Conservation (phyloP, 1,140 invertebrate genomes). For the Dreissena polymorpha region DNA sequence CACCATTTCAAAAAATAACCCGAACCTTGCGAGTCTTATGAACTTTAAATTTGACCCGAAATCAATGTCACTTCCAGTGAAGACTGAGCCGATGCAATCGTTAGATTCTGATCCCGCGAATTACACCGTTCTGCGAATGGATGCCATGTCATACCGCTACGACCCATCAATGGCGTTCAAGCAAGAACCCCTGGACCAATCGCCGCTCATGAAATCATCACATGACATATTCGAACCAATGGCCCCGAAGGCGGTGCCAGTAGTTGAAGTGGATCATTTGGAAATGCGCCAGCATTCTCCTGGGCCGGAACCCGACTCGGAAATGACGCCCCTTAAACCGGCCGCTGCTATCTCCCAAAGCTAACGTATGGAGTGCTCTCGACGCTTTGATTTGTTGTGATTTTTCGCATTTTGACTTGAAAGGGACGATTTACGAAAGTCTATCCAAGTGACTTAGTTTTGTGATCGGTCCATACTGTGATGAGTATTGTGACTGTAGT, state of each 20-base stretch:
- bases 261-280: slow-evolving; percentile 27
- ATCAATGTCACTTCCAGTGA: slow-evolving; percentile 15
- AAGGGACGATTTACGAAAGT: too few relatives aligned
- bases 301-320: slow-evolving; percentile 18
- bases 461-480: too few relatives aligned
- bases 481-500: too few relatives aligned
- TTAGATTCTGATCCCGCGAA: slow-evolving; percentile 25
- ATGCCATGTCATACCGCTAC: slow-evolving; percentile 24
- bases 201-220: slow-evolving; percentile 42
- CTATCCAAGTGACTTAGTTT: too few relatives aligned
- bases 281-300: slow-evolving; percentile 17
- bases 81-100: slow-evolving; percentile 20
- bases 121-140: slow-evolving; percentile 22
- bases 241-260: slow-evolving; percentile 41
- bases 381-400: too few relatives aligned
- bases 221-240: slow-evolving; percentile 48
- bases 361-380: too few relatives aligned
- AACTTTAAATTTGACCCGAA: slow-evolving; percentile 26
- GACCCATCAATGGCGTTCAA: slow-evolving; percentile 43
- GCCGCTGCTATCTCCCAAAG: slow-evolving; percentile 6
- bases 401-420: too few relatives aligned
- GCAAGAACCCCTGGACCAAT: slow-evolving; percentile 31
- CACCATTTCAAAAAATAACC: slow-evolving; percentile 37
- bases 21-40: slow-evolving; percentile 40
- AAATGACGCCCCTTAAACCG: slow-evolving; percentile 48